Conservation (phyloP, 1,140 invertebrate genomes). For the Zaprionus lachaisei region DNA sequence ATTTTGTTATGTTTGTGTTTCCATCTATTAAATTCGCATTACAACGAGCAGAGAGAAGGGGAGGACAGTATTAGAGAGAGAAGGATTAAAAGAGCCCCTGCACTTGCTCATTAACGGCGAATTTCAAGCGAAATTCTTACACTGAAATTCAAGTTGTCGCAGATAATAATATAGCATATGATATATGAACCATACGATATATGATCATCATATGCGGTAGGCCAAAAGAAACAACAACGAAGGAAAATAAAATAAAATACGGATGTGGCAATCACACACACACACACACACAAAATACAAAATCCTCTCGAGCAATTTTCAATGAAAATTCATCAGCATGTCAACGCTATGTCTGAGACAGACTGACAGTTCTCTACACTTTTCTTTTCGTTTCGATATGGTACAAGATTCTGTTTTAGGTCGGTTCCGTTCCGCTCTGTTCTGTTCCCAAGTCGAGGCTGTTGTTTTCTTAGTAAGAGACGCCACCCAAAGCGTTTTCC, state of each 20-base stretch:
- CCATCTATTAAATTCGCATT: conserved; percentile 74
- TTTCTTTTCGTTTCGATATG: neutral
- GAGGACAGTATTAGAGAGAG: neutral
- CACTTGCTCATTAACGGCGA: neutral
- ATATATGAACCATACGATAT: conserved; percentile 19
- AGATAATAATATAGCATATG: conserved; percentile 26
- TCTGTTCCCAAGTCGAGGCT: conserved; percentile 20
- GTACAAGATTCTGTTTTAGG: neutral
- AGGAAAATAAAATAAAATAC: conserved; percentile 54
- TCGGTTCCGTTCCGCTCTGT: conserved; percentile 1
- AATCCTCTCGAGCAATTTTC: conserved; percentile 76
- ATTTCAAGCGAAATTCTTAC: conserved; percentile 15
- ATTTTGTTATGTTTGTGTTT: conserved; percentile 23
- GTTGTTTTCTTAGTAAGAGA: conserved; percentile 79
- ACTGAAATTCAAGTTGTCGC: conserved; percentile 44
- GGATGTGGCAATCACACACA: conserved; percentile 79
- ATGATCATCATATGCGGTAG: conserved; percentile 55
- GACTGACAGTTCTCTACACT: conserved; percentile 17
- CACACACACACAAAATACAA: neutral
- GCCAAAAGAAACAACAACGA: conserved; percentile 29
- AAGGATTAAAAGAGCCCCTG: neutral
- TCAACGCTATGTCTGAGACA: conserved; percentile 31
- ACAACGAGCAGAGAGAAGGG: conserved; percentile 7
- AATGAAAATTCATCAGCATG: conserved; percentile 83
- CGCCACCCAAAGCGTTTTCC: conserved; percentile 84